Conservation (phyloP, 2,113 vertebrate genomes). For the Lasiurus borealis region DNA sequence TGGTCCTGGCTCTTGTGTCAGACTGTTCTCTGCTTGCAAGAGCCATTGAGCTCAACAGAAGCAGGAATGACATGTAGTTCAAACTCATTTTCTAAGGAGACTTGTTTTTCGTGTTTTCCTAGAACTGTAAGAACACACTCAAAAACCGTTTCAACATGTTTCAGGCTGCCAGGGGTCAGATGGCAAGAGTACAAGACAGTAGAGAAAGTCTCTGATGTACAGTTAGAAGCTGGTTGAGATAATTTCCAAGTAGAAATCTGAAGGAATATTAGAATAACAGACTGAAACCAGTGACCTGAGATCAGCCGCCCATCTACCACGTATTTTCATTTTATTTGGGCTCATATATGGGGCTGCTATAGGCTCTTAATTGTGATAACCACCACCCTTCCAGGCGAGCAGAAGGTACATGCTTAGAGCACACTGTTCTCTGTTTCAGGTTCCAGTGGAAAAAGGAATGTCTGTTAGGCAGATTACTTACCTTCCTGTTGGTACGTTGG, state of each 20-base stretch:
- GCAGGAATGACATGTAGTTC: neutral
- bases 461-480: slow-evolving; percentile 13
- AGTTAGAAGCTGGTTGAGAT: neutral
- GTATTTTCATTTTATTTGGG: neutral
- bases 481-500: neutral
- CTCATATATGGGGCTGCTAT: neutral
- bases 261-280: neutral
- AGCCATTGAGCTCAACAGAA: neutral
- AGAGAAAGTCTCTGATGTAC: neutral
- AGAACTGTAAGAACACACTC: slow-evolving; percentile 18
- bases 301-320: neutral
- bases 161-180: neutral
- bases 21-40: neutral
- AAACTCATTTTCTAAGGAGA: slow-evolving; percentile 7
- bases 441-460: slow-evolving; percentile 45
- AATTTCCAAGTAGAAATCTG: neutral
- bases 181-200: neutral
- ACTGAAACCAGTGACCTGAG: neutral
- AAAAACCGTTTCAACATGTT: neutral
- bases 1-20: accelerated
- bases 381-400: neutral
- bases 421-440: neutral
- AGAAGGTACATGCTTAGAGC: neutral
- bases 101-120: neutral
- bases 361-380: neutral